A percentile compares a stretch with the other conserved stretches of the same genome.
Conservation (phyloP, 2,888 invertebrate genomes). For the Macaria liturata region DNA sequence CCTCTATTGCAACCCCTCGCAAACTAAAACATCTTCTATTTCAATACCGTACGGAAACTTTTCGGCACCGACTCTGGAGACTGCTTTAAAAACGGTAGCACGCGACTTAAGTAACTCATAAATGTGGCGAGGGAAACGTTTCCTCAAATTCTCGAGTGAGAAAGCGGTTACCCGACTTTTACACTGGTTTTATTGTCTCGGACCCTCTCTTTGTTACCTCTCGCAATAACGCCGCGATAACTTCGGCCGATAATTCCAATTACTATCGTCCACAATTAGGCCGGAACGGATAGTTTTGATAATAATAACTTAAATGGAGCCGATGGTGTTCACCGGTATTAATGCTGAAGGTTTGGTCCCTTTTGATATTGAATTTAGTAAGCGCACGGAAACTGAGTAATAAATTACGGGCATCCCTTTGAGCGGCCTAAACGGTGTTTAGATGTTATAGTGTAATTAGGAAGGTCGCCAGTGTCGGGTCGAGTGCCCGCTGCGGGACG, state of each 20-base stretch:
- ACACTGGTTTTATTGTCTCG: constrained; percentile 78
- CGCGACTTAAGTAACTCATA: constrained; percentile 67
- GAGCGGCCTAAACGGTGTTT: constrained; percentile 59
- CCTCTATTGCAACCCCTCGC: constrained; percentile 39
- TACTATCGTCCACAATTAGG: constrained; percentile 63
- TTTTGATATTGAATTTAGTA: constrained; percentile 72
- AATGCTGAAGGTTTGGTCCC: constrained; percentile 62
- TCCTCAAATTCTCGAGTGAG: constrained; percentile 42
- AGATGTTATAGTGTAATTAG: constrained; percentile 62
- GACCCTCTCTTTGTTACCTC: constrained; percentile 60
- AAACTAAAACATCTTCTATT: constrained; percentile 47
- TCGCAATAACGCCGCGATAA: constrained; percentile 74
- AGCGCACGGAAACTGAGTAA: constrained; percentile 59
- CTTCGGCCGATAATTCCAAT: constrained; percentile 60
- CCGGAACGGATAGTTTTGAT: constrained; percentile 52
- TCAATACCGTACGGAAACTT: constrained; percentile 57
- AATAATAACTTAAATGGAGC: constrained; percentile 71
- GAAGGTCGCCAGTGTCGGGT: constrained; percentile 51
- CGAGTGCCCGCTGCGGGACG: constrained; percentile 38
- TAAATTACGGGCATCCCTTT: constrained; percentile 67
- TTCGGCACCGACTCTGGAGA: constrained; percentile 45
- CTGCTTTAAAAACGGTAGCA: constrained; percentile 66
- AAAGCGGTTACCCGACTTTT: constrained; percentile 75
- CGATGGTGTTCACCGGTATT: constrained; percentile 61
- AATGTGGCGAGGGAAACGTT: constrained; percentile 61